Base-by-base conservation (phyloP, 2,888 invertebrate species). In the Encarsia formosa region DNA sequence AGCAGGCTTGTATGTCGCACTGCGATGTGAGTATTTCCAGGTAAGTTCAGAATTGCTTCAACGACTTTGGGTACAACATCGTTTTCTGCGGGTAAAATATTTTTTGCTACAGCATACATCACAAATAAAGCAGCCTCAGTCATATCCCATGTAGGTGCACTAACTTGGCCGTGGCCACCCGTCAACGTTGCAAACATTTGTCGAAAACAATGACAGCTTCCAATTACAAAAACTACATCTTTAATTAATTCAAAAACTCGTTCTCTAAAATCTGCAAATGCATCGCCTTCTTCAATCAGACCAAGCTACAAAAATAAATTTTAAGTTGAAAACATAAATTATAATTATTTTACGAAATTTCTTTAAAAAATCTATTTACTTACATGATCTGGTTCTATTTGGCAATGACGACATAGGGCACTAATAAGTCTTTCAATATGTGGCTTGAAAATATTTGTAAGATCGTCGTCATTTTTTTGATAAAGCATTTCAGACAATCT, bases 161-260 rank as follows among this genome's bases (percentile, higher is more conserved):
- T 67, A 34, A 68, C 67, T 2, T 65, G 59, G 13, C 66, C 66
- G 32, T 63, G 57, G 9, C 61, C 68, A 29, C 66, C 68, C 3
- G 68, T 70, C 23, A 96, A 78, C 45, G 85, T 82, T 0, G 85
- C 73, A 69, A 90, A 90, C 88, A 94, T 93, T 78, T 95, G 92
- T 49, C 87, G 81, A 74, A 97, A 95, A 71, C 93, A 93, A 26
- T 87, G 85, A 55, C 88, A 87, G 24, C 95, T 94, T 2, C 96
- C 95, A 56, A 97, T 89, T 48, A 98, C 91, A 75, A 97, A 98
- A 35, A 95, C 91, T 39, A 98, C 91, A 71, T 99, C 98, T 72
- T 95, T 94, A 58, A 98, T 89, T 51, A 98, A 78, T 70, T 98
- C 97, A 24, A 89, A 87, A 16, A 94, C 94, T 69, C 92, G 86